Evolutionary conservation across 2,113 vertebrate species (phyloP).

Genomic region (Madoqua kirkii): DNA sequence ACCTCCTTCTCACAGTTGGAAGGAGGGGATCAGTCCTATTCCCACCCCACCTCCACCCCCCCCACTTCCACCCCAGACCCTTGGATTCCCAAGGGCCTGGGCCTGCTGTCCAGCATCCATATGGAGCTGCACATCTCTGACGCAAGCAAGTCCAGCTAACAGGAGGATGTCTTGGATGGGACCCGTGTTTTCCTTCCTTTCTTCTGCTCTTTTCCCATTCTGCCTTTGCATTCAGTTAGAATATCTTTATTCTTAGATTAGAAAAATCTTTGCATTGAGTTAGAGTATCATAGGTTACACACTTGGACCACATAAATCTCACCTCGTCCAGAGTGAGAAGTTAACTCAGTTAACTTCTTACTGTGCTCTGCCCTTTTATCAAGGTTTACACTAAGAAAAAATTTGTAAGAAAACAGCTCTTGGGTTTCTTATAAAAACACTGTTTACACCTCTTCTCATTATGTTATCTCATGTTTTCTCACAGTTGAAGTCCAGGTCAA

Average conservation of each 20-base stretch:
- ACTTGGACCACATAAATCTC: too few relatives aligned
- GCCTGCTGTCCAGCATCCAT: too few relatives aligned
- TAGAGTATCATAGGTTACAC: background rate
- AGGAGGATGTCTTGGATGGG: rapidly evolving
- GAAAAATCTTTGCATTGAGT: background rate
- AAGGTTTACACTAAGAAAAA: background rate
- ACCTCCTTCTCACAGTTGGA: rapidly evolving
- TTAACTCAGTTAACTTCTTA: background rate
- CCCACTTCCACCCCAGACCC: too few relatives aligned
- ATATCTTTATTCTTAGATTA: background rate
- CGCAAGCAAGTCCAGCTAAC: background rate
- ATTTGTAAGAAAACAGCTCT: background rate
- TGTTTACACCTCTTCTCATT: background rate
- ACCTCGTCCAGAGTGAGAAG: background rate
- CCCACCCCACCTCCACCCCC: rapidly evolving
- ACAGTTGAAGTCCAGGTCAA: background rate
- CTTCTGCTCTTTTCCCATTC: background rate
- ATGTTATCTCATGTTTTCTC: background rate
- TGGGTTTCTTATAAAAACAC: background rate
- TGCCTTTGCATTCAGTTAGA: background rate
- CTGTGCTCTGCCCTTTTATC: background rate
- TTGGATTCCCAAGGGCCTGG: too few relatives aligned
- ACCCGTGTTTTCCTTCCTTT: rapidly evolving
- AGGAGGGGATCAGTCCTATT: too few relatives aligned
- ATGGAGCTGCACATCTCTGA: rapidly evolving